These are phyloP conservation scores for Lophius americanus DNA, from an alignment of 2,797 vertebrate genomes.

Conservation along the genomic window DNA sequence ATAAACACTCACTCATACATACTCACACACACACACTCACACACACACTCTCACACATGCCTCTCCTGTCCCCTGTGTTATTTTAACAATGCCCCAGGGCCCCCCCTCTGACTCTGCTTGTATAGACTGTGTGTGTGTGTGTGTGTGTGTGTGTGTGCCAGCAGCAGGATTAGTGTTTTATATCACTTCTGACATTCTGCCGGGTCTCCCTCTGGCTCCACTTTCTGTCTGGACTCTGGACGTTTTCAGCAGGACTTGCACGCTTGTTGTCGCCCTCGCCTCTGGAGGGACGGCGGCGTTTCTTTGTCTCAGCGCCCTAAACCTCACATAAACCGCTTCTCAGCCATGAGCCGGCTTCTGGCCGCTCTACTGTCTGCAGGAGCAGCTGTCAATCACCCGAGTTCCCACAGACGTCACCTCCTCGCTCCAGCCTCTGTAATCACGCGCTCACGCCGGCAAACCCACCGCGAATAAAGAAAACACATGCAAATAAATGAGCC, in stretches of 20 bases:
- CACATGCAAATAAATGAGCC: too few relatives aligned
- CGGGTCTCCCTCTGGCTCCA: slow-evolving; percentile 63
- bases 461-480: too few relatives aligned
- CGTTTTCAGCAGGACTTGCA: slow-evolving; percentile 59
- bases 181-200: slow-evolving; percentile 79
- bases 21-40: slow-evolving; percentile 19
- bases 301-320: slow-evolving; percentile 28
- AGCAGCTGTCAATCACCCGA: not conserved
- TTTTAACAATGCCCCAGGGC: slow-evolving; percentile 73
- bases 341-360: slow-evolving; percentile 4
- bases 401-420: too few relatives aligned
- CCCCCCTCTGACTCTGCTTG: slow-evolving; percentile 35
- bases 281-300: slow-evolving; percentile 52
- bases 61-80: slow-evolving; percentile 69
- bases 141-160: slow-evolving; percentile 50
- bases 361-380: not conserved
- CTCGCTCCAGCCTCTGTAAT: too few relatives aligned
- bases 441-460: too few relatives aligned
- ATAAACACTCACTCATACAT: slow-evolving; percentile 45
- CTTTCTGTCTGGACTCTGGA: slow-evolving; percentile 68
- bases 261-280: slow-evolving; percentile 57
- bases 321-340: not conserved
- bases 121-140: slow-evolving; percentile 34
- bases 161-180: slow-evolving; percentile 80
- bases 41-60: slow-evolving; percentile 15